phyloP scores from a whole-genome alignment of 2,797 vertebrate genomes.

The Gymnodraco acuticeps region DNA sequence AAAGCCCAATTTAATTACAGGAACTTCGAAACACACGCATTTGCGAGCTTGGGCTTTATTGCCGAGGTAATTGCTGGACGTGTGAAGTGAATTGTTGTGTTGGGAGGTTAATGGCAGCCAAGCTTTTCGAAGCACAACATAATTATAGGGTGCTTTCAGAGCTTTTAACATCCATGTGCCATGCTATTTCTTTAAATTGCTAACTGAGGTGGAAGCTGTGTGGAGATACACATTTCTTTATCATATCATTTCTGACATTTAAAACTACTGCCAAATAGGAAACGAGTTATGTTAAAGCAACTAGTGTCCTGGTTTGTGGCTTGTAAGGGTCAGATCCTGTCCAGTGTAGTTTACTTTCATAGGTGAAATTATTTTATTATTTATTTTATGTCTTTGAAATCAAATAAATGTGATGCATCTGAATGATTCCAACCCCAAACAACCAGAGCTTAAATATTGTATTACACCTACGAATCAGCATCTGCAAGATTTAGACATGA shows the following conservation, averaged over 20 bases:
- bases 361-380: too few species aligned
- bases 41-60: constrained; percentile 71
- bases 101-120: constrained; percentile 86
- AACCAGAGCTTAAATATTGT: constrained; percentile 4
- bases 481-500: constrained; percentile 4
- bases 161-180: constrained; percentile 82
- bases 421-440: constrained; percentile 6
- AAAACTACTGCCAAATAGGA: constrained; percentile 29
- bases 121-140: constrained; percentile 86
- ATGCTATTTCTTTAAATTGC: constrained; percentile 74
- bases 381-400: background rate
- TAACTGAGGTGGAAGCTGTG: constrained; percentile 49
- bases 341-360: background rate
- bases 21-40: constrained; percentile 76
- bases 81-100: constrained; percentile 82
- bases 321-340: background rate
- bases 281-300: background rate
- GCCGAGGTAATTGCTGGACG: constrained; percentile 77
- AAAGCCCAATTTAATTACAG: constrained; percentile 84
- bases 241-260: constrained; percentile 48
- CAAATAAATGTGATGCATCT: background rate
- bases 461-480: background rate
- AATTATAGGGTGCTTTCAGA: constrained; percentile 86
- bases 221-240: constrained; percentile 40
- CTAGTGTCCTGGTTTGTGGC: background rate